These are phyloP conservation scores for Pyrrhosoma nymphula DNA, from an alignment of 2,888 invertebrate genomes.

Conservation along the genomic window DNA sequence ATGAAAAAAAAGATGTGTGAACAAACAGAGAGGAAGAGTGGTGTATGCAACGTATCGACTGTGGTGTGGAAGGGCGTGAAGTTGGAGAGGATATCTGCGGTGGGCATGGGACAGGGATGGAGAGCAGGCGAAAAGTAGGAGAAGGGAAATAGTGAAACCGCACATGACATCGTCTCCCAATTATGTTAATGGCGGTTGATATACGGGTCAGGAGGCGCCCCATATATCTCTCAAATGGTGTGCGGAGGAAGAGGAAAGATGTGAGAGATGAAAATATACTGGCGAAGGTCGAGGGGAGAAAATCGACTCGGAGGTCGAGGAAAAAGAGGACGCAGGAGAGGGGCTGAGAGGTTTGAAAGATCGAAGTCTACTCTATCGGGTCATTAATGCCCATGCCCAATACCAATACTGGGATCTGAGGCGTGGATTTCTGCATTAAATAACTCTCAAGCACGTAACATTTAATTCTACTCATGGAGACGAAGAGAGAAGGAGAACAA, in stretches of 20 bases:
- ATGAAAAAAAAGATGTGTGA: not conserved
- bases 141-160: not conserved
- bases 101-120: not conserved
- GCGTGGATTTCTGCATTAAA: too few species aligned
- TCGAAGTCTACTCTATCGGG: not conserved
- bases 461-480: too few species aligned
- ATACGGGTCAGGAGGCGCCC: constrained; percentile 46
- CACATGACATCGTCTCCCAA: constrained; percentile 52
- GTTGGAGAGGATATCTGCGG: not conserved
- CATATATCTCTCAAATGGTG: constrained; percentile 47
- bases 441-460: too few species aligned
- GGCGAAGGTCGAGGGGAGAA: not conserved
- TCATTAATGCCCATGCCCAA: not conserved
- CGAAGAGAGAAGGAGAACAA: not conserved
- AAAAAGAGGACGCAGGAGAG: not conserved
- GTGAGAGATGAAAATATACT: not conserved
- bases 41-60: not conserved
- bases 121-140: not conserved
- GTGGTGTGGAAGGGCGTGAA: not conserved
- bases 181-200: constrained; percentile 62
- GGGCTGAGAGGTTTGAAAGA: not conserved
- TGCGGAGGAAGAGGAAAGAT: not conserved
- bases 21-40: not conserved
- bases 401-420: too few species aligned
- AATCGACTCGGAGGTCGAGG: not conserved